Evolutionary conservation across 2,113 vertebrate species (phyloP), one percentile per base, ranked within the genome.

Genomic region (Nothobranchius kuhntae): DNA sequence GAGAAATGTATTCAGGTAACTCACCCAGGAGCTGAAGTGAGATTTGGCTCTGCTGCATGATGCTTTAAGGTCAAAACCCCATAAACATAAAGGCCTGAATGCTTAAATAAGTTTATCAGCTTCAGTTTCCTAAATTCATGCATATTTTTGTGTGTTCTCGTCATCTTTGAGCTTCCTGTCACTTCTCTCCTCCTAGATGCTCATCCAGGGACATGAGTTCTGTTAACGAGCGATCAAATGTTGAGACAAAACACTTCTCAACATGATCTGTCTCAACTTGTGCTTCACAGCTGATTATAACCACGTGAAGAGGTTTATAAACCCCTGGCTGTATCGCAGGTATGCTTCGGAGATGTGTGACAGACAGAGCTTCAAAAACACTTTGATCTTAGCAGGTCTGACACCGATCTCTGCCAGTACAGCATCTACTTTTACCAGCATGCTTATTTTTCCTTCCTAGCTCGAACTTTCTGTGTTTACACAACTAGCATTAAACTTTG

Each of bases 361-460:
- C 35, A 47, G 56, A 66, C 53, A 58, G 35, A 77, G 36, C 44
- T 45, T 44, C 65, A 84, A 53, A 53, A 69, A 80, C 4, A 67
- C 65, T 76, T 83, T 77, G 61, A 87, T 79, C 55, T 67, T 36
- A 38, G 60, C 61, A 68, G 61, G 78, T 69, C 50, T 79, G 77
- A 83, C 78, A 71, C 57, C 62, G 11, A 55, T 67, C 61, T 66
- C 51, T 65, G 70, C 51, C 68, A 73, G 46, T 1, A 40, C 38
- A 55, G 36, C 36, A 61, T 55, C 54, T 56, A 7, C 73, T 80
- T 81, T 68, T 65, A 73, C 68, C 54, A 50, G 56, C 15, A 35
- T 44, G 15, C 35, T 67, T 71, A 40, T 73, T 57, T 82, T 11
- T 38, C 8, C 54, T 59, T 17, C 13, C 51, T 66, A 1, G 44